Base-by-base conservation (phyloP, 1,140 invertebrate genomes). In the Bathynomus jamesi region DNA sequence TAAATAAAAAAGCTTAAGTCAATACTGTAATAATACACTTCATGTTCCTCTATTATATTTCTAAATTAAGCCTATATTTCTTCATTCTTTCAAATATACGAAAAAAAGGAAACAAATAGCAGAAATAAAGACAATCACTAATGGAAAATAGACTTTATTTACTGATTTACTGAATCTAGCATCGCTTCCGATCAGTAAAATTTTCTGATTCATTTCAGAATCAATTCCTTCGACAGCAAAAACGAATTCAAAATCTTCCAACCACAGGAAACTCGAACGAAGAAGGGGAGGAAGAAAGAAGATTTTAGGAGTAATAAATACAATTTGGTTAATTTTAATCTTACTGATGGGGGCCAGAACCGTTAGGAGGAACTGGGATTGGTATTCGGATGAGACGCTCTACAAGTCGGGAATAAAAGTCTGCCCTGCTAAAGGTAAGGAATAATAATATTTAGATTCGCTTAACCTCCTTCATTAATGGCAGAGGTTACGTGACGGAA, bases 381-480 rank as follows among this genome's bases (percentile, higher is more conserved):
- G 96, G 96, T 83, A 85, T 67, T 89, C 93, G 75, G 96, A 98
- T 83, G 95, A 98, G 83, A 90, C 88, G 70, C 85, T 99, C 1
- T 99, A 96, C 82, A 84, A 88, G 76, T 93, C 95, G 30, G 95
- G 95, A 3, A 86, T 98, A 61, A 81, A 86, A 65, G 88, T 97
- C 77, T 98, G 98, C 84, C 95, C 96, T 68, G 93, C 96, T 10
- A 98, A 98, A 91, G 93, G 95, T 97, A 83, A 87, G 85, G 67
- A 29, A 27, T 80, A 28, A 68, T n/a, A n/a, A n/a, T n/a, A n/a
- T n/a, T n/a, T n/a, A n/a, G n/a, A n/a, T n/a, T n/a, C n/a, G n/a
- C 69, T 63, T n/a, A 28, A 31, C 66, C 30, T 30, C 32, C 30
- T 27, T 13, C 21, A 11, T 76, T 13, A n/a, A 21, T 72, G 25